A percentile compares a stretch with the other conserved stretches of the same genome.
These are phyloP conservation scores for Xestia rhomboidea DNA, from an alignment of 2,888 invertebrate species.

Conservation along the genomic window DNA sequence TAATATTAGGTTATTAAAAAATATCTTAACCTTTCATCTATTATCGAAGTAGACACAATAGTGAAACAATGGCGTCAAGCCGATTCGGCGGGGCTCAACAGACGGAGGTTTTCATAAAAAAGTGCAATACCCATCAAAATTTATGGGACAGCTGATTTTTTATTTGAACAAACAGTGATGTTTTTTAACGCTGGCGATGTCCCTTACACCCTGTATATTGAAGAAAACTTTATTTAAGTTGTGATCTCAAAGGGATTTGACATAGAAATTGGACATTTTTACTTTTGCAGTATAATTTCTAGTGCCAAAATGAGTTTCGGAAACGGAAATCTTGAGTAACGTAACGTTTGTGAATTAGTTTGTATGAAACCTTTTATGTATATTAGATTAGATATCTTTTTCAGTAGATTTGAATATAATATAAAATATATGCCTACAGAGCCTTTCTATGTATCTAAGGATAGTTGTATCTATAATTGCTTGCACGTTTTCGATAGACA, in stretches of 20 bases:
- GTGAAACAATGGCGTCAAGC: no score
- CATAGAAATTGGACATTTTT: constrained; percentile 61
- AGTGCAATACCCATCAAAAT: not conserved
- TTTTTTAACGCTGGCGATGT: not conserved
- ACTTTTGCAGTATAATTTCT: constrained; percentile 70
- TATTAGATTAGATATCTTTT: constrained; percentile 64
- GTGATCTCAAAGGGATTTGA: constrained; percentile 62
- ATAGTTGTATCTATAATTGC: constrained; percentile 37
- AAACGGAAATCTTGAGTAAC: constrained; percentile 52
- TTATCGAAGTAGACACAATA: no score
- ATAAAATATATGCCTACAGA: constrained; percentile 64
- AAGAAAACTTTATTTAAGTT: constrained; percentile 47
- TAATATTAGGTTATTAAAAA: no score
- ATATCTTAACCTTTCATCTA: no score
- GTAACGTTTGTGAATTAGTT: constrained; percentile 58
- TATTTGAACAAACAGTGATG: not conserved
- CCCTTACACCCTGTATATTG: constrained; percentile 20
- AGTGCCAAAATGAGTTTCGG: constrained; percentile 72
- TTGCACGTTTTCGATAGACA: constrained; percentile 44
- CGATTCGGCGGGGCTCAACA: no score
- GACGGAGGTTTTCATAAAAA: no score
- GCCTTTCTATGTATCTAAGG: constrained; percentile 65
- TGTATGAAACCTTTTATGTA: constrained; percentile 60
- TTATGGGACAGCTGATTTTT: not conserved
- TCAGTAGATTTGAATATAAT: constrained; percentile 58